Conservation (phyloP, 1,140 invertebrate genomes). For the Lepidurus packardi region DNA sequence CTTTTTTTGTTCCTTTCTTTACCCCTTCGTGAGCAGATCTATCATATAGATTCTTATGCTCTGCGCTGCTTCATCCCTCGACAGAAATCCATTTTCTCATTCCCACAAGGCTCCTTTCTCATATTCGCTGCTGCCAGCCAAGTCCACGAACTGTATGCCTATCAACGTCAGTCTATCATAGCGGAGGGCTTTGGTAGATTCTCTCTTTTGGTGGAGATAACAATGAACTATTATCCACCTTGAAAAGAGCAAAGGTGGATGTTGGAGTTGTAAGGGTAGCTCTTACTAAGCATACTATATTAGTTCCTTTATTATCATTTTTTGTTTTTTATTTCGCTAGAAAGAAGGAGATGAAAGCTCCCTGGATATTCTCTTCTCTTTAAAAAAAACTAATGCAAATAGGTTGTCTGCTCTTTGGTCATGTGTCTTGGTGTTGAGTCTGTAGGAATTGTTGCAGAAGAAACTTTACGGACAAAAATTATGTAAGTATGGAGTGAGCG, state of each 20-base stretch:
- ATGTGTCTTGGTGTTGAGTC: background rate
- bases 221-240: constrained; percentile 1
- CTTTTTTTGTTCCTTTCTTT: background rate
- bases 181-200: background rate
- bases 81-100: constrained; percentile 16
- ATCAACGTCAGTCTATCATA: constrained; percentile 15
- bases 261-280: background rate
- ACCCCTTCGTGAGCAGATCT: background rate
- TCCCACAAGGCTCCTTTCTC: constrained; percentile 9
- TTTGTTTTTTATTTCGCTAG: too few relatives aligned
- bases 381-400: too few relatives aligned
- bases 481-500: background rate
- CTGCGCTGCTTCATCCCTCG: background rate
- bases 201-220: background rate
- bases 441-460: background rate
- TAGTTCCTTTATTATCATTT: too few relatives aligned
- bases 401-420: too few relatives aligned
- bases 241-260: background rate
- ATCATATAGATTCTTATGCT: constrained; percentile 16
- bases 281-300: background rate
- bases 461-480: background rate
- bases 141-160: constrained; percentile 2
- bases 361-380: too few relatives aligned
- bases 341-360: too few relatives aligned
- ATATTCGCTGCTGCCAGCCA: background rate